phyloP scores from a whole-genome alignment of 2,113 vertebrate genomes.

The Chaetodon trifascialis region DNA sequence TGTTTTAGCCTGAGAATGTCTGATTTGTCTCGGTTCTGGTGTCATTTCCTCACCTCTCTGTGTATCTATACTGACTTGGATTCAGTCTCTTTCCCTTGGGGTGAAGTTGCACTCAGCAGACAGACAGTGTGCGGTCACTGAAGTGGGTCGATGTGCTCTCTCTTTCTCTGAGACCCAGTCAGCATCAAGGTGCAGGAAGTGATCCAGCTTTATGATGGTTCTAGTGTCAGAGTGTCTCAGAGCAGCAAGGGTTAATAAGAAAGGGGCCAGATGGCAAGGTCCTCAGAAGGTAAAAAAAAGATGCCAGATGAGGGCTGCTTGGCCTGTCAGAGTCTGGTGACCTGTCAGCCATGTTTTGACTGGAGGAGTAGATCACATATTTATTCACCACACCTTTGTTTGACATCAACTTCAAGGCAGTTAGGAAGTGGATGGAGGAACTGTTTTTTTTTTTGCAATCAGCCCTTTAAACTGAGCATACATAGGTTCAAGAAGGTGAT shows the following conservation, averaged over 20 bases:
- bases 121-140: conserved; percentile 5
- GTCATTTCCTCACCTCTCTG: neutral
- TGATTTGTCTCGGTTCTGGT: neutral
- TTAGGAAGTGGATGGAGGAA: neutral
- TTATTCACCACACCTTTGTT: neutral
- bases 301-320: neutral
- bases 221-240: conserved; percentile 19
- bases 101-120: neutral
- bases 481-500: neutral
- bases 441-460: neutral
- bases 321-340: conserved; percentile 3
- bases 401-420: neutral
- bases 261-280: neutral
- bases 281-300: neutral
- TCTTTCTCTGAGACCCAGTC: neutral
- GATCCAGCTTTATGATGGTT: conserved; percentile 21
- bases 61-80: neutral
- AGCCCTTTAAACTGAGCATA: neutral
- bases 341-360: neutral
- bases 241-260: conserved; percentile 21
- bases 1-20: neutral
- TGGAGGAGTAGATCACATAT: neutral
- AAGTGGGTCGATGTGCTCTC: neutral
- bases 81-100: conserved; percentile 3
- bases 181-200: neutral